These are phyloP conservation scores for Megaceryle torquata DNA, from an alignment of 2,113 vertebrate species.

Conservation along the genomic window DNA sequence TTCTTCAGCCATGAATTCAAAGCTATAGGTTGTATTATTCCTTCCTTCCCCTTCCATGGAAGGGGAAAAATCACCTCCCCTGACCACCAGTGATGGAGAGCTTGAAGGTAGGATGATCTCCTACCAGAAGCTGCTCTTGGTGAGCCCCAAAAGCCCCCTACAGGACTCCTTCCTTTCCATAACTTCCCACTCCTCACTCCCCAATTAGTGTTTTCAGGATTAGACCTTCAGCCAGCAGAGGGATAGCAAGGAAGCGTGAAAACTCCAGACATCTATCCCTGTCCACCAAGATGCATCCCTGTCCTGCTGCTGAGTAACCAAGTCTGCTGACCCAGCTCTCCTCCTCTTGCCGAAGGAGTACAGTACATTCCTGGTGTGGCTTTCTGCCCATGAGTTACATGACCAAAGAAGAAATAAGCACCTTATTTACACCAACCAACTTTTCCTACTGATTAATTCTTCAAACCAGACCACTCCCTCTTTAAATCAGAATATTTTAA, in stretches of 20 bases:
- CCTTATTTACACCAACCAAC: not conserved
- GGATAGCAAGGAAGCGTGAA: not conserved
- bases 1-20: not conserved
- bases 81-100: not conserved
- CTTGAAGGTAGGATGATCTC: not conserved
- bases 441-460: not conserved
- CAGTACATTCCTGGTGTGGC: not conserved
- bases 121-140: not conserved
- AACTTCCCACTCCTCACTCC: not conserved
- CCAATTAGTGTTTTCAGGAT: not conserved
- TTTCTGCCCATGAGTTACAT: not conserved
- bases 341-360: not conserved
- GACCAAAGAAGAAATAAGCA: not conserved
- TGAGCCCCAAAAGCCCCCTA: not conserved
- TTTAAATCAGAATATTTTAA: not conserved
- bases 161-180: not conserved
- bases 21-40: too few relatives aligned
- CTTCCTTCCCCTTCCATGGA: not conserved
- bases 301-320: not conserved
- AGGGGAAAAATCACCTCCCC: not conserved
- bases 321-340: not conserved
- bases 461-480: not conserved
- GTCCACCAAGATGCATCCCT: not conserved
- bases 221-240: not conserved
- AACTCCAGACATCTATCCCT: not conserved